A percentile compares a stretch with the other conserved stretches of the same genome.
These are phyloP conservation scores for Xylophagus ater DNA, from an alignment of 2,888 invertebrate species.

Conservation along the genomic window DNA sequence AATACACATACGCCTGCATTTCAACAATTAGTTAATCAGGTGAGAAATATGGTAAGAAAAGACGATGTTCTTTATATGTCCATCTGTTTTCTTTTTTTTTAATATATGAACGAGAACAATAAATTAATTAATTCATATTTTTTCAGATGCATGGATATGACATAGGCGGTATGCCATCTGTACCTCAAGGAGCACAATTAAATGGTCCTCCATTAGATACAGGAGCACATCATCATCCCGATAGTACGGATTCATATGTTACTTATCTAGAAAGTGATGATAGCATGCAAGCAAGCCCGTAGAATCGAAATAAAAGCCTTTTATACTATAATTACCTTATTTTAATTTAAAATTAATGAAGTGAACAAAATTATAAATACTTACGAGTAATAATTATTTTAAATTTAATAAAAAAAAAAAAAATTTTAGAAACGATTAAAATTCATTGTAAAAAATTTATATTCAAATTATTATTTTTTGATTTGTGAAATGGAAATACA, in stretches of 20 bases:
- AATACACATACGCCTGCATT: slow-evolving; percentile 84
- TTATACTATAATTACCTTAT: slow-evolving; percentile 6
- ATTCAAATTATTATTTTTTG: no score
- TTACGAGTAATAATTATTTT: no score
- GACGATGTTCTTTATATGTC: background rate
- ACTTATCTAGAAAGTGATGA: slow-evolving; percentile 87
- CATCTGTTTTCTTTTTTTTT: slow-evolving; percentile 1
- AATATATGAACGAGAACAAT: slow-evolving; percentile 12
- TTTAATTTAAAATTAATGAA: slow-evolving; percentile 3
- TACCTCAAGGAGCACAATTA: slow-evolving; percentile 46
- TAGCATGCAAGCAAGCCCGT: slow-evolving; percentile 63
- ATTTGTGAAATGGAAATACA: no score
- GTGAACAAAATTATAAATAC: slow-evolving; percentile 6
- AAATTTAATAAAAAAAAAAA: no score
- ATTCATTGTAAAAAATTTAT: no score
- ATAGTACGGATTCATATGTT: slow-evolving; percentile 78
- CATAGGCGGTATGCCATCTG: slow-evolving; percentile 47
- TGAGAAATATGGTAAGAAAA: slow-evolving; percentile 32
- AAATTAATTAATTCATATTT: slow-evolving; percentile 4
- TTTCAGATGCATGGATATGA: slow-evolving; percentile 87
- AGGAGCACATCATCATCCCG: slow-evolving; percentile 57
- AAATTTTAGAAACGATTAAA: no score
- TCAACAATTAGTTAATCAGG: slow-evolving; percentile 93
- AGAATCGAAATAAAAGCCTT: slow-evolving; percentile 35
- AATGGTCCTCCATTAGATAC: slow-evolving; percentile 47